Evolutionary conservation across 2,113 vertebrate species (phyloP).

Genomic region (Phyllostomus hastatus): DNA sequence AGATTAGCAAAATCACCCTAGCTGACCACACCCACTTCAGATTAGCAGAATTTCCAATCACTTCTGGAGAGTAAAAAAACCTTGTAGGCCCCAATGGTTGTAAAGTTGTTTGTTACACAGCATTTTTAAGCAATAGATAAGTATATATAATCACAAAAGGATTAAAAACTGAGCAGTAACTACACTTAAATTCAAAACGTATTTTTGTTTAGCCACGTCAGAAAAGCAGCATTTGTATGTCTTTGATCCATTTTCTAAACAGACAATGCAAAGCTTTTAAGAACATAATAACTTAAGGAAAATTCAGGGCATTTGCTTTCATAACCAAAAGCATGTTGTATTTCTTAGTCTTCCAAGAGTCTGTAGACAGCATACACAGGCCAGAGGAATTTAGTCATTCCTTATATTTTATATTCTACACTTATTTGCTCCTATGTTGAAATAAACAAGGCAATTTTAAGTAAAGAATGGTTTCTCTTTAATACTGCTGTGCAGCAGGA

Average conservation of each 20-base stretch:
- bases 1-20: not conserved
- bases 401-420: not conserved
- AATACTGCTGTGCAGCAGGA: not conserved
- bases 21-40: not conserved
- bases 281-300: not conserved
- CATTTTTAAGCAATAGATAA: not conserved
- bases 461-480: not conserved
- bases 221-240: not conserved
- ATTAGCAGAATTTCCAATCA: not conserved
- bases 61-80: not conserved
- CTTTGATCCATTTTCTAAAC: not conserved
- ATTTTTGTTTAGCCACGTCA: not conserved
- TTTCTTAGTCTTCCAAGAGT: not conserved
- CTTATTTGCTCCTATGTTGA: not conserved
- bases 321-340: not conserved
- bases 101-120: not conserved
- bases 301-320: not conserved
- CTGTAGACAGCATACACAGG: not conserved
- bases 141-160: not conserved
- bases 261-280: not conserved
- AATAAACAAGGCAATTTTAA: not conserved
- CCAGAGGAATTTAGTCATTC: not conserved
- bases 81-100: not conserved
- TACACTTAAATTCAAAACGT: not conserved
- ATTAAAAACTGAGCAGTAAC: not conserved